Conservation (phyloP, 2,797 vertebrate species). For the Hephaestus fuliginosus region DNA sequence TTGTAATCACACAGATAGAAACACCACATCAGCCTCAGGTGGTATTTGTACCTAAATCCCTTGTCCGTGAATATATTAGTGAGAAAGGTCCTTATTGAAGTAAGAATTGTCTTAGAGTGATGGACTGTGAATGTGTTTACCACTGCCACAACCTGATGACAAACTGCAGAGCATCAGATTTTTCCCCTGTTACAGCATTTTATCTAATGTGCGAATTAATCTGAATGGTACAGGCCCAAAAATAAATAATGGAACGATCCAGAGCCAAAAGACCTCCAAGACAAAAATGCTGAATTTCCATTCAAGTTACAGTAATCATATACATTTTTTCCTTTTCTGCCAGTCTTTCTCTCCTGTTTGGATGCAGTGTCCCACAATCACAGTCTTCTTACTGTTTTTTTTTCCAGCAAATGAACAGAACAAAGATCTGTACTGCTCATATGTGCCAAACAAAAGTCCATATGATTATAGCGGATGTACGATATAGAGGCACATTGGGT, state of each 20-base stretch:
- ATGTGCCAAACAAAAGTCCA: slow-evolving; percentile 6
- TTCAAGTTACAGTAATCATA: background rate
- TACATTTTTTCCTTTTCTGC: background rate
- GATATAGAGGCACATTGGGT: background rate
- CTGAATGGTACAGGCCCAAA: background rate
- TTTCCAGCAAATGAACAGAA: slow-evolving; percentile 13
- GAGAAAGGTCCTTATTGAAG: background rate
- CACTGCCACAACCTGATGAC: background rate
- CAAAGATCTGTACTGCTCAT: background rate
- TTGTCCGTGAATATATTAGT: slow-evolving; percentile 19
- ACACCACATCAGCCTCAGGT: background rate
- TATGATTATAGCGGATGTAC: slow-evolving; percentile 3
- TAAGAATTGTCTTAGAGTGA: slow-evolving; percentile 3
- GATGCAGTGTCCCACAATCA: background rate
- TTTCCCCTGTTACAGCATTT: background rate
- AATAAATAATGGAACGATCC: background rate
- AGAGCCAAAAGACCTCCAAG: background rate
- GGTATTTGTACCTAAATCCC: background rate
- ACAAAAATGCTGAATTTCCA: background rate
- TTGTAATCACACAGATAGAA: slow-evolving; percentile 31
- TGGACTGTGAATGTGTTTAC: background rate
- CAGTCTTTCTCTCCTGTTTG: background rate
- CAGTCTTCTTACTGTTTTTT: background rate
- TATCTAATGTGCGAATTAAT: background rate
- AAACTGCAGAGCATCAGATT: background rate